Base-by-base conservation (phyloP, 2,888 invertebrate genomes). In the Drosophila pseudotalamancana region DNA sequence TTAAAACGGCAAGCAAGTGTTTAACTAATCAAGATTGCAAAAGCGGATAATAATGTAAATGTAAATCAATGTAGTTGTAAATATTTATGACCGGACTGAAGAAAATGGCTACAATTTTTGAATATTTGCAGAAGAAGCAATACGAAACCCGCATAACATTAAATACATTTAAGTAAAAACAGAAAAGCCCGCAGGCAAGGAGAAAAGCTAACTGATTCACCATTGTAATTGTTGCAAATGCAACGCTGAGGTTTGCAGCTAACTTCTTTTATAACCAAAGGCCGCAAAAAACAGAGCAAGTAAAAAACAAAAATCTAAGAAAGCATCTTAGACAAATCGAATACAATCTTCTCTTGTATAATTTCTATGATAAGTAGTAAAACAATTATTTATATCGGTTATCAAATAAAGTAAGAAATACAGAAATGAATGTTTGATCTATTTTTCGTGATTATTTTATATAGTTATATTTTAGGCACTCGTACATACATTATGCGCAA, bases 201-300 rank as follows among this genome's bases (percentile, higher is more conserved):
- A 29, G 19, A 5, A 34, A 18, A 46, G 19, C 29, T 34, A 25
- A 39, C n/a, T 14, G 34, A 39, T 34, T 45, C 25, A 34, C 35
- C 16, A 43, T 23, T 45, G 45, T 54, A 67, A 70, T 51, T 61
- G 61, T 51, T 55, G 37, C 32, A 43, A 69, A 37, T 53, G 48
- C 37, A 67, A 23, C 16, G 32, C 29, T 19, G 34, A 49, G 39
- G 31, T 54, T 50, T 35, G 29, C 21, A 21, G 39, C 21, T 6
- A 54, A 54, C 14, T 37, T 6, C 48, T 19, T 57, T 35, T 19
- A 59, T 55, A 74, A 74, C 74, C 74, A 64, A 42, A 42, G 46
- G 18, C 39, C 25, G 8, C 12, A 12, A 18, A 43, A 43, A 14
- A 18, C 29, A 9, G 29, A 25, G 16, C 16, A 14, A 2, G 19